Conservation (phyloP, 2,888 invertebrate species). For the Zhuqinia jingwanae region DNA sequence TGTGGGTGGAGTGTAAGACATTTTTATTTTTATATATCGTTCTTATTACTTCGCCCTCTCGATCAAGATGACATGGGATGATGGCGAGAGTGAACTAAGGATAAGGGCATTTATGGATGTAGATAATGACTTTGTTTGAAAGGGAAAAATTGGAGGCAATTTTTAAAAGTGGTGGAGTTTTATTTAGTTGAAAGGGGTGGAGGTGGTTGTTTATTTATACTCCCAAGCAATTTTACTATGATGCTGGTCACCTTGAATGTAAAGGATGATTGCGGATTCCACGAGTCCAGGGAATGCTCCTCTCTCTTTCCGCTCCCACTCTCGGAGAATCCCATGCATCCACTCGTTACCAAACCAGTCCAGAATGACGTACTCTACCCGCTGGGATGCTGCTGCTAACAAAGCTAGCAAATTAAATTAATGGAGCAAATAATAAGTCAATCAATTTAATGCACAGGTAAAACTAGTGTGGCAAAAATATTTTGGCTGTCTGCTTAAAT, state of each 20-base stretch:
- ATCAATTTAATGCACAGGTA: too few species aligned
- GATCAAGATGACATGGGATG: background rate
- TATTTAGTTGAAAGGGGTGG: background rate
- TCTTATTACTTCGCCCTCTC: too few species aligned
- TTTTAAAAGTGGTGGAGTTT: slow-evolving; percentile 8
- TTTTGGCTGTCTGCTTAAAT: too few species aligned
- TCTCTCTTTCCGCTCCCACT: slow-evolving; percentile 84
- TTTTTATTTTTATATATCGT: too few species aligned
- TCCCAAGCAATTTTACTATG: background rate
- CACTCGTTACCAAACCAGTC: slow-evolving; percentile 86
- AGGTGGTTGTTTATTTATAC: background rate
- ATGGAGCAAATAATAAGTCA: too few species aligned
- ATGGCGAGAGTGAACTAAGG: background rate
- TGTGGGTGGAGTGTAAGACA: too few species aligned
- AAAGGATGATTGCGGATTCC: slow-evolving; percentile 91
- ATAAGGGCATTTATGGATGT: slow-evolving; percentile 17
- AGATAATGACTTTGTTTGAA: slow-evolving; percentile 2
- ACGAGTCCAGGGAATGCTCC: slow-evolving; percentile 92
- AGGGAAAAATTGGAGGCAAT: slow-evolving; percentile 31
- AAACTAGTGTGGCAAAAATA: too few species aligned
- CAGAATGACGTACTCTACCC: slow-evolving; percentile 90
- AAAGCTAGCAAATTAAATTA: slow-evolving; percentile 87
- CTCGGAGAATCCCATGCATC: slow-evolving; percentile 85
- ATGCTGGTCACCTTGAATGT: slow-evolving; percentile 87
- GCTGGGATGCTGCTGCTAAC: slow-evolving; percentile 94